Evolutionary conservation across 2,888 invertebrate species (phyloP), one percentile per base, ranked within the genome.

Genomic region (Coremacera marginata): DNA sequence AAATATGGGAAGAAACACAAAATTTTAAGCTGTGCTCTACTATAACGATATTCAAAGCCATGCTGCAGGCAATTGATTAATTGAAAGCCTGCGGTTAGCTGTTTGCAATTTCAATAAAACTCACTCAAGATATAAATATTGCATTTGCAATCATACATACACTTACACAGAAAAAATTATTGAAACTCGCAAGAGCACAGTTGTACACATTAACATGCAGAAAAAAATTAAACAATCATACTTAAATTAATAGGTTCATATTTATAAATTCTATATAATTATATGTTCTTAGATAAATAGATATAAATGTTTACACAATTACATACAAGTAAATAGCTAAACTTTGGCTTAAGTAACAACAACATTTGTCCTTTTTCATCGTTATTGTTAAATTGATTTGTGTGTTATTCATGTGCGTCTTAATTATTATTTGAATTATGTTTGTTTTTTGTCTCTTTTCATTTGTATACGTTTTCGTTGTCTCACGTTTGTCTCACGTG

Each of bases 361-460:
- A n/a, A 37, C 22, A 22, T 70, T 22, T 70, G 25, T 52, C 1
- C n/a, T 14, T 8, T 25, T 25, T 52, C 1, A 27, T 22, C n/a
- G 52, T 70, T 22, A n/a, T 25, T 70, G 44, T 44, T 9, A n/a
- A 11, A 57, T 25, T 44, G 49, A 31, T 73, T 31, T 25, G 63
- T 73, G 31, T 62, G 16, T 62, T 37, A 34, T 22, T 62, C 67
- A 67, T 44, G 44, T 44, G 67, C 34, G 44, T 67, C 67, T 19
- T 25, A 44, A 67, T 67, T 51, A 27, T 27, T 70, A n/a, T 68
- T 70, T 31, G 14, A 25, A 52, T 22, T 70, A 5, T 70, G 27
- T 31, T 27, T 73, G 19, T 19, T 70, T 52, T 72, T 62, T 75
- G 27, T 49, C 70, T 77, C 63, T 22, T 68, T 52, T 70, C 65